phyloP scores from a whole-genome alignment of 2,797 vertebrate species.

The Helostoma temminkii region DNA sequence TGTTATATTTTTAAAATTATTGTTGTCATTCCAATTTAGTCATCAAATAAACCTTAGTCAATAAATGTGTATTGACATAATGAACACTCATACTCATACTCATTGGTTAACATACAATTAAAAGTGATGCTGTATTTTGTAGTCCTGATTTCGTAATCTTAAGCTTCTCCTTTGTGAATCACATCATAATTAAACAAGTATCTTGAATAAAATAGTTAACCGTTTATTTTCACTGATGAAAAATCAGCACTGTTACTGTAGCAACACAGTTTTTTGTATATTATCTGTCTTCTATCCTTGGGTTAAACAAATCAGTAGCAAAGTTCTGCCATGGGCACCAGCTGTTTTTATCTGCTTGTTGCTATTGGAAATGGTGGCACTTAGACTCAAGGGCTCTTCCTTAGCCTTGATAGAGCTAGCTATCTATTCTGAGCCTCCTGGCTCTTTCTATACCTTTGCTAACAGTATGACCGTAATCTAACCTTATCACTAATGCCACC shows the following conservation, averaged over 20 bases:
- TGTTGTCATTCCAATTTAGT: too few relatives aligned
- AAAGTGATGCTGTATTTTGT: slow-evolving; percentile 4
- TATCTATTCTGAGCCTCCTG: slow-evolving; percentile 69
- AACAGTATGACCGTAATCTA: slow-evolving; percentile 66
- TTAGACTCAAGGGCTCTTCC: slow-evolving; percentile 69
- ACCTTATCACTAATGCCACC: slow-evolving; percentile 66
- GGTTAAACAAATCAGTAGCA: slow-evolving; percentile 69
- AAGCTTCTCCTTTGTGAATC: slow-evolving; percentile 18
- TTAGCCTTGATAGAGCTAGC: slow-evolving; percentile 67
- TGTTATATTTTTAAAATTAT: too few relatives aligned
- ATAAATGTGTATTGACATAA: too few relatives aligned
- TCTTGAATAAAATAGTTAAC: slow-evolving; percentile 9
- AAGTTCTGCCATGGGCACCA: slow-evolving; percentile 63
- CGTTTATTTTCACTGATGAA: slow-evolving; percentile 10
- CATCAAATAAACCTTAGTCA: too few relatives aligned
- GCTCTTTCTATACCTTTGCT: slow-evolving; percentile 62
- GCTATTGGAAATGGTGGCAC: slow-evolving; percentile 72
- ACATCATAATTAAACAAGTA: not conserved
- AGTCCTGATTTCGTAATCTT: not conserved
- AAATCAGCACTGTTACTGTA: slow-evolving; percentile 36
- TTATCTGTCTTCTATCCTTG: slow-evolving; percentile 64
- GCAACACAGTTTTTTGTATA: slow-evolving; percentile 42
- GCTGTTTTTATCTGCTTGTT: slow-evolving; percentile 72
- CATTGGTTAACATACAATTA: slow-evolving; percentile 12
- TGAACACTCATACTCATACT: too few relatives aligned